Evolutionary conservation across 2,888 invertebrate species (phyloP).

Genomic region (Apotomis betuletana): DNA sequence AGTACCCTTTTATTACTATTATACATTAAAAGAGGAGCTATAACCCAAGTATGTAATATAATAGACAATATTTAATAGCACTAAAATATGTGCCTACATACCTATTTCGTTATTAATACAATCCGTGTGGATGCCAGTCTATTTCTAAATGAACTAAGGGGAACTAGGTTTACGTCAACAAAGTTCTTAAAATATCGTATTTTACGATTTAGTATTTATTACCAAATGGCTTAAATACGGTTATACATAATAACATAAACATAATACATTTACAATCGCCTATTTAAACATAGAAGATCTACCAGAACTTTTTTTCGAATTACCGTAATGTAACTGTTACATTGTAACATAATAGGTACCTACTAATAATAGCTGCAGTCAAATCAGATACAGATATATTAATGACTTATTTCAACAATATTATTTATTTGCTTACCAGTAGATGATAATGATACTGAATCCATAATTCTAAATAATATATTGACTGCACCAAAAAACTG

Average conservation of each 20-base stretch:
- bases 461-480: conserved; percentile 5
- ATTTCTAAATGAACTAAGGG: conserved; percentile 43
- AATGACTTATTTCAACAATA: background rate
- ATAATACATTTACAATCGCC: background rate
- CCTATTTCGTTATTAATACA: background rate
- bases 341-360: background rate
- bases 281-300: no score
- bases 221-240: conserved; percentile 1
- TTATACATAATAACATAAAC: background rate
- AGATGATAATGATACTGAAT: conserved; percentile 6
- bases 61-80: background rate
- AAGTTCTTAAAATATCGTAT: conserved; percentile 28
- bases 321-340: no score
- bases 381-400: background rate
- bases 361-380: background rate
- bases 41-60: no score
- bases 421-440: background rate
- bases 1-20: no score
- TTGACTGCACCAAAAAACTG: background rate
- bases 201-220: conserved; percentile 14
- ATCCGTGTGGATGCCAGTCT: conserved; percentile 37
- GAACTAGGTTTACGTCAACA: conserved; percentile 19
- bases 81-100: background rate
- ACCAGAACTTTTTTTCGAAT: no score
- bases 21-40: no score